A percentile compares a stretch with the other conserved stretches of the same genome.
phyloP scores from a whole-genome alignment of 2,888 invertebrate species.

The Smittia aterrima region DNA sequence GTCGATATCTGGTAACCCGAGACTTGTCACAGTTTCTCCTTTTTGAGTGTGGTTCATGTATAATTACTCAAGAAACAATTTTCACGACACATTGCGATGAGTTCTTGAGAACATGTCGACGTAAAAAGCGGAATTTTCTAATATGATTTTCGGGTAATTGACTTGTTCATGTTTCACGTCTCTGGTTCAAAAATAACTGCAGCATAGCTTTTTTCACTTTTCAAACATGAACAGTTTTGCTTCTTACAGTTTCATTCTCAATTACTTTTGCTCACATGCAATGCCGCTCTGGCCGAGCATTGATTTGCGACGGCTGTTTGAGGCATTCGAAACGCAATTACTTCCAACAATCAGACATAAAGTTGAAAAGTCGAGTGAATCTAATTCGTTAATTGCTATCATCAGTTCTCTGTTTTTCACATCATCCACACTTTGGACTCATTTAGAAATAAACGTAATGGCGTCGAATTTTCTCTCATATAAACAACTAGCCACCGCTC shows the following conservation, averaged over 20 bases:
- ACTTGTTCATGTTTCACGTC: constrained; percentile 30
- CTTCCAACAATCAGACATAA: neutral
- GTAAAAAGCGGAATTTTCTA: constrained; percentile 1
- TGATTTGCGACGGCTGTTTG: neutral
- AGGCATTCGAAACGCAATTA: neutral
- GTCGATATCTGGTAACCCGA: neutral
- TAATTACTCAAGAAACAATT: neutral
- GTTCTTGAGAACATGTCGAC: constrained; percentile 1
- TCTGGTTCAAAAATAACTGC: neutral
- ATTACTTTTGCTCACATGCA: constrained; percentile 5
- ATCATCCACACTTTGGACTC: no score
- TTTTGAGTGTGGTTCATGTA: neutral
- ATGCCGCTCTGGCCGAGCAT: neutral
- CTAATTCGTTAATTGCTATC: neutral
- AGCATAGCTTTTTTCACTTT: neutral
- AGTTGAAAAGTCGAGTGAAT: neutral
- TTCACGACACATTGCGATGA: neutral
- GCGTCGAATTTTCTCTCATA: no score
- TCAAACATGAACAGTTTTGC: neutral
- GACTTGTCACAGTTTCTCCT: neutral
- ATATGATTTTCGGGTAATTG: constrained; percentile 40
- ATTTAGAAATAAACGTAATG: no score
- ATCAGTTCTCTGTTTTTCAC: no score
- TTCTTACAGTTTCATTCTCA: neutral
- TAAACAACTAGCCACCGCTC: no score